A percentile compares a stretch with the other conserved stretches of the same genome.
phyloP scores from a whole-genome alignment of 1,140 invertebrate species.

The Scaptomyza graminum region DNA sequence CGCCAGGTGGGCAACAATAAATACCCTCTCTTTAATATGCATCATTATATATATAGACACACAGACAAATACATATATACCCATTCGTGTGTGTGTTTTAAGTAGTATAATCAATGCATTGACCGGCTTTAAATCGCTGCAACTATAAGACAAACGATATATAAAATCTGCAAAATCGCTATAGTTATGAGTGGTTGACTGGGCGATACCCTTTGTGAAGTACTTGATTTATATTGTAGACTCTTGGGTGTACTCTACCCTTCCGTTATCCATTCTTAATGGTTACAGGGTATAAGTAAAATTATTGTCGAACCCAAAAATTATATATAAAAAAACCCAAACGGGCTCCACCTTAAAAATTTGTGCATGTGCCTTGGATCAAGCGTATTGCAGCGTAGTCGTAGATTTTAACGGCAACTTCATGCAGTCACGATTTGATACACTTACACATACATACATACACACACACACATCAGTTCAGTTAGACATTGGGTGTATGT shows the following conservation, averaged over 20 bases:
- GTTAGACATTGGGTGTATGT: slow-evolving; percentile 12
- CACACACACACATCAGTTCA: background rate
- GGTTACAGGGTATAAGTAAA: slow-evolving; percentile 7
- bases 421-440: slow-evolving; percentile 77
- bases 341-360: slow-evolving; percentile 76
- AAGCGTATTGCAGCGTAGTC: slow-evolving; percentile 40
- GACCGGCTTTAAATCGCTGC: slow-evolving; percentile 11
- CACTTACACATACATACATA: slow-evolving; percentile 27
- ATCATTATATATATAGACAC: background rate
- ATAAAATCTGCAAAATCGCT: background rate
- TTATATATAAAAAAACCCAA: slow-evolving; percentile 1
- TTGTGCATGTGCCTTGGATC: slow-evolving; percentile 50
- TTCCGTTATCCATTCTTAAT: background rate
- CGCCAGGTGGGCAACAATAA: slow-evolving; percentile 55
- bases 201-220: background rate
- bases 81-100: slow-evolving; percentile 16
- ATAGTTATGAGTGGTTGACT: background rate
- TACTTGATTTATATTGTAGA: too few relatives aligned
- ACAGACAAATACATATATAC: background rate
- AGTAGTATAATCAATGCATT: slow-evolving; percentile 23
- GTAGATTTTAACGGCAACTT: slow-evolving; percentile 77
- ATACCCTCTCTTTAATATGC: slow-evolving; percentile 16
- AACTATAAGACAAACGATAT: background rate
- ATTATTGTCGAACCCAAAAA: slow-evolving; percentile 18
- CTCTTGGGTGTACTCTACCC: too few relatives aligned